Evolutionary conservation across 1,140 invertebrate species (phyloP).

Genomic region (Samia ricini): DNA sequence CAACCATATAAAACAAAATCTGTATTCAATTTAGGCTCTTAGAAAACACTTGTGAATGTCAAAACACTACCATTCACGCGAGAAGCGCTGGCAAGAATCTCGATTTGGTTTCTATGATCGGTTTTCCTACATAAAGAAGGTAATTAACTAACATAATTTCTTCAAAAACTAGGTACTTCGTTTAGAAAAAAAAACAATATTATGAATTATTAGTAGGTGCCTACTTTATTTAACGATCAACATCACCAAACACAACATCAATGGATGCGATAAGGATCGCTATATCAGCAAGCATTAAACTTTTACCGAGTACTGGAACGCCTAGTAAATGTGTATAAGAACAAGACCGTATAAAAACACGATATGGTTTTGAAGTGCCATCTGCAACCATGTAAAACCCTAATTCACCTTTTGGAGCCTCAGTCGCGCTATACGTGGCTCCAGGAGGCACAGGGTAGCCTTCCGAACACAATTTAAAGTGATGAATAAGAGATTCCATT

Average conservation of each 20-base stretch:
- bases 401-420: slow-evolving; percentile 92
- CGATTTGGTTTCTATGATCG: no score
- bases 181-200: not conserved
- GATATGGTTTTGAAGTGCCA: slow-evolving; percentile 88
- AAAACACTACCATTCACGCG: no score
- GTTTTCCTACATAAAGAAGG: no score
- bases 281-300: slow-evolving; percentile 86
- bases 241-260: slow-evolving; percentile 93
- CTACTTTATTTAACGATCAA: slow-evolving; percentile 83
- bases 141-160: no score
- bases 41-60: no score
- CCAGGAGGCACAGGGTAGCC: slow-evolving; percentile 91
- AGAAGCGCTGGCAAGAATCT: no score
- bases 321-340: slow-evolving; percentile 86
- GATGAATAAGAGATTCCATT: slow-evolving; percentile 94
- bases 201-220: no score
- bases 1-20: no score
- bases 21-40: no score
- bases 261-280: slow-evolving; percentile 89
- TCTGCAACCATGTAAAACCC: slow-evolving; percentile 93
- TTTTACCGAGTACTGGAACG: slow-evolving; percentile 80
- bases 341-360: slow-evolving; percentile 88
- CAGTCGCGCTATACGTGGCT: slow-evolving; percentile 86
- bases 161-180: no score
- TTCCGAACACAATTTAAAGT: slow-evolving; percentile 91